These are phyloP conservation scores for Drosophila tropicalis DNA, from an alignment of 1,140 invertebrate species.

Conservation along the genomic window DNA sequence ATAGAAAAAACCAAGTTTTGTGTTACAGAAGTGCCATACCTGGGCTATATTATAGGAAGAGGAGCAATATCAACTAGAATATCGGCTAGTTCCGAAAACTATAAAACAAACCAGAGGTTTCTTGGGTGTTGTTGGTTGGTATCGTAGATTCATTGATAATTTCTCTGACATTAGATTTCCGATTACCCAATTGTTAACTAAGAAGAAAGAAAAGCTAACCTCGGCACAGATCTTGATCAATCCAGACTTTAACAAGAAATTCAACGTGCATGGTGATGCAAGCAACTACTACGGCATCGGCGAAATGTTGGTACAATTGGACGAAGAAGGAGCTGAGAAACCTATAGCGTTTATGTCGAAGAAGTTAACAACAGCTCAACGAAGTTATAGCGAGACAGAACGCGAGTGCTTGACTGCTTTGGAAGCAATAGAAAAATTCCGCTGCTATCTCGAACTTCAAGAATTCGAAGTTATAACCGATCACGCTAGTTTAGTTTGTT, in stretches of 20 bases:
- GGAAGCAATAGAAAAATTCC: no score
- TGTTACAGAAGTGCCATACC: neutral
- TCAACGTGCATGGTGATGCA: conserved; percentile 30
- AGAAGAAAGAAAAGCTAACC: neutral
- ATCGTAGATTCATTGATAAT: neutral
- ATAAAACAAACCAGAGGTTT: neutral
- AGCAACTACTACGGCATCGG: neutral
- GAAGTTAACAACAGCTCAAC: conserved; percentile 13
- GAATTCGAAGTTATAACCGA: conserved; percentile 26
- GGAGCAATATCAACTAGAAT: neutral
- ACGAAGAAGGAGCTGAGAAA: neutral
- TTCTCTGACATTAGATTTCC: neutral
- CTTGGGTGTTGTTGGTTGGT: no score
- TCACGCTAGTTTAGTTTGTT: conserved; percentile 11
- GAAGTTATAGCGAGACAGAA: no score
- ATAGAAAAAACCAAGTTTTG: neutral
- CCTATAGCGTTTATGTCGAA: no score
- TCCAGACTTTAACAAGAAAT: conserved; percentile 15
- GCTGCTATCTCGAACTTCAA: conserved; percentile 23
- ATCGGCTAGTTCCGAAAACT: neutral
- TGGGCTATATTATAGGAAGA: no score
- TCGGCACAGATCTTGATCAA: conserved; percentile 4
- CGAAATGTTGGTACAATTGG: neutral
- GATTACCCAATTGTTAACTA: no score
- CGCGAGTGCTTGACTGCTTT: no score